phyloP scores from a whole-genome alignment of 2,113 vertebrate genomes.

The Sterrhoptilus dennistouni region DNA sequence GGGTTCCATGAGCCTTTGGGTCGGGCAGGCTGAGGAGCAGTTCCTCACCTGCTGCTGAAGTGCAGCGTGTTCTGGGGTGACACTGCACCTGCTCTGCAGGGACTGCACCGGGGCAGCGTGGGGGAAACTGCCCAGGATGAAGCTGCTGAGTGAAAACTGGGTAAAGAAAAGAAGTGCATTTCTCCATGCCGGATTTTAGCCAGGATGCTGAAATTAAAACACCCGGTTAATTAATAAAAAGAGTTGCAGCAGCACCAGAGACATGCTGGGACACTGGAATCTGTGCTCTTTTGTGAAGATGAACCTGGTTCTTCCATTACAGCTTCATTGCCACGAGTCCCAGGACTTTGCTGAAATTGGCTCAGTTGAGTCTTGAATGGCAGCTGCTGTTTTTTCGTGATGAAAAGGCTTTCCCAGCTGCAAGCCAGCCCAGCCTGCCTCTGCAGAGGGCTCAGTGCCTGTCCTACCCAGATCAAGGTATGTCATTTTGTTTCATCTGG shows the following conservation, averaged over 20 bases:
- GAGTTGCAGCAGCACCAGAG: neutral
- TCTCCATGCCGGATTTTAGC: neutral
- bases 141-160: neutral
- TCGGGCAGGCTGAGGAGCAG: neutral
- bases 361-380: neutral
- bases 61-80: neutral
- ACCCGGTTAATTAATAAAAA: neutral
- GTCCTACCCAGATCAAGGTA: neutral
- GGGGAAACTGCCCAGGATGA: neutral
- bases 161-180: neutral
- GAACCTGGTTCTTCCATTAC: neutral
- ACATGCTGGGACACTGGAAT: neutral
- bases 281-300: neutral
- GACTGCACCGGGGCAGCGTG: accelerated
- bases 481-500: neutral
- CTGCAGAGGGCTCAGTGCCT: accelerated
- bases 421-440: neutral
- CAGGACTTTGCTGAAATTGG: neutral
- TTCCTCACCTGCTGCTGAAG: conserved; percentile 14
- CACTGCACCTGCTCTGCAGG: neutral
- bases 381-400: neutral
- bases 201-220: neutral
- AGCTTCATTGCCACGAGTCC: accelerated
- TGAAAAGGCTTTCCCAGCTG: neutral
- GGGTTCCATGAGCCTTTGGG: neutral